Base-by-base conservation (phyloP, 2,797 vertebrate genomes). In the Mionectes olivaceus region DNA sequence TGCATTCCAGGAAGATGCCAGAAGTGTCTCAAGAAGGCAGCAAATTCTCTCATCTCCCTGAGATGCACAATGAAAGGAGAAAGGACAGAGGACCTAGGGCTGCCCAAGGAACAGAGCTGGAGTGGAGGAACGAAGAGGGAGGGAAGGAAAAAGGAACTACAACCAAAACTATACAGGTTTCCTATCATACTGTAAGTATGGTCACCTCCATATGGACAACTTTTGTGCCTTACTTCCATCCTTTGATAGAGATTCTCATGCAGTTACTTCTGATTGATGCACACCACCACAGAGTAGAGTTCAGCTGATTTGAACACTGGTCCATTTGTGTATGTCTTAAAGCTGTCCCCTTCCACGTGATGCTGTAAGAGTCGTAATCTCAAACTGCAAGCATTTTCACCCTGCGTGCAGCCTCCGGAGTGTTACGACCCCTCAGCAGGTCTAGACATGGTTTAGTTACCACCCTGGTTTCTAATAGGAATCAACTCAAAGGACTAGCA, bases 71-170 rank as follows among this genome's bases (percentile, higher is more conserved):
- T 14, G 21, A 55, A 64, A 69, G 12, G 8, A 52, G 27, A 64
- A 70, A 53, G 47, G 27, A n/a, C 35, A 69, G 64, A 64, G 44
- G 35, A 92, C 17, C 49, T 4, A 37, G 4, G 24, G 24, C 13
- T 78, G 49, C 64, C 55, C 27, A 55, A 68, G 22, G 22, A 44
- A 44, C 19, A 59, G 52, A 74, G 37, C 10, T 73, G 46, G 46
- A 75, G n/a, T 4, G 2, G 5, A 1, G 3, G 3, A 2, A 2
- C 3, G 4, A 61, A 67, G n/a, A 67, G 6, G 17, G 17, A 64
- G 22, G 10, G 57, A 53, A 84, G 8, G n/a, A n/a, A 76, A 76
- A 64, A 68, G 14, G 35, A 79, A 47, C 8, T 50, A 56, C 0
- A 12, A 52, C 16, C 1, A 10, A 75, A 82, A 91, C 65, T 35